A percentile compares a stretch with the other conserved stretches of the same genome.
Evolutionary conservation across 2,113 vertebrate genomes (phyloP).

Genomic region (Ptilonorhynchus violaceus): DNA sequence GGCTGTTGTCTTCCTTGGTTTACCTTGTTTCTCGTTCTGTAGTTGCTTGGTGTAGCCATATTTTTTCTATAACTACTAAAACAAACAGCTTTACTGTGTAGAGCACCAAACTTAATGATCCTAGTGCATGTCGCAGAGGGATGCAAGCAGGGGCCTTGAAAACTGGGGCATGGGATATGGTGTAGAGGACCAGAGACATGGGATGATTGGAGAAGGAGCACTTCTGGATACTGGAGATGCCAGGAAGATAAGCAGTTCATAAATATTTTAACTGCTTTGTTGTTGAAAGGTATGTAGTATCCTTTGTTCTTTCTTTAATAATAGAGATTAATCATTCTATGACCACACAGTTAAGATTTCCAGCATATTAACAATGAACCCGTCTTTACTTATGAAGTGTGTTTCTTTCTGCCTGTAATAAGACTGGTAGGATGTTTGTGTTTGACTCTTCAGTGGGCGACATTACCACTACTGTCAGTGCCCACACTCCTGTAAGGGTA

Average conservation of each 20-base stretch:
- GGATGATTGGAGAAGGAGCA: background rate
- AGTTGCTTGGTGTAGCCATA: background rate
- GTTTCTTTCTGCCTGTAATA: background rate
- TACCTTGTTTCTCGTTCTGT: background rate
- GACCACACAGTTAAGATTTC: background rate
- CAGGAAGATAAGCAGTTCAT: background rate
- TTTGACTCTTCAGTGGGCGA: rapidly evolving
- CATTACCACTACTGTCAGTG: background rate
- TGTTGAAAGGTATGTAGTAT: background rate
- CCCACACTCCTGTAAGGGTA: background rate
- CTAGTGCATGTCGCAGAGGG: rapidly evolving
- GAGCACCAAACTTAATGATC: background rate
- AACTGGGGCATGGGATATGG: background rate
- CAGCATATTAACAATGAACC: too few relatives aligned
- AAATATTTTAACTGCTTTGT: background rate
- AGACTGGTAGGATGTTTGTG: too few relatives aligned
- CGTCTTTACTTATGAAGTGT: rapidly evolving
- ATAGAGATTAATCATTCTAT: background rate
- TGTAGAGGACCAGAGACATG: background rate
- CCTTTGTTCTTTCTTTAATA: background rate
- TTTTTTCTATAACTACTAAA: background rate
- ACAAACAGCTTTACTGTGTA: background rate
- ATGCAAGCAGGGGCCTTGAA: background rate
- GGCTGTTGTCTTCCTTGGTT: background rate
- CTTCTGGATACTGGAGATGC: background rate